Percentiles rank a stretch among this genome's conserved stretches.
These are phyloP conservation scores for Typhlichthys subterraneus DNA, from an alignment of 2,797 vertebrate species.

Conservation along the genomic window DNA sequence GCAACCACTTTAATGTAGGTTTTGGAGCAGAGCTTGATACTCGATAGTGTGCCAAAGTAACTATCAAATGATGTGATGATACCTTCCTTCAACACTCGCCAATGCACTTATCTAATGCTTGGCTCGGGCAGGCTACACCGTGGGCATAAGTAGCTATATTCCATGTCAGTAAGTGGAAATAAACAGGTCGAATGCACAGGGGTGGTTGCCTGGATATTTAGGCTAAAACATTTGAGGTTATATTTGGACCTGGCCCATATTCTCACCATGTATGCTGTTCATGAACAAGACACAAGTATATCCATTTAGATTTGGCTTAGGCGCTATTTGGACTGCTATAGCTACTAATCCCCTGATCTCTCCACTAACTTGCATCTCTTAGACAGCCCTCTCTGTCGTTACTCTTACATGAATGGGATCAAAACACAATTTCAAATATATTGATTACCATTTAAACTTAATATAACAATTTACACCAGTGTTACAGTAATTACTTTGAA, in stretches of 20 bases:
- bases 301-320: slow-evolving; percentile 61
- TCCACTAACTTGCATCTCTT: slow-evolving; percentile 38
- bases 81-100: too few relatives aligned
- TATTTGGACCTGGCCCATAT: slow-evolving; percentile 29
- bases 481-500: too few relatives aligned
- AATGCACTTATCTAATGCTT: too few relatives aligned
- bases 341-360: slow-evolving; percentile 67
- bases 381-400: slow-evolving; percentile 10
- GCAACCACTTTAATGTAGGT: too few relatives aligned
- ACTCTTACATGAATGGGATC: neutral
- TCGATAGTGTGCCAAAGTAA: too few relatives aligned
- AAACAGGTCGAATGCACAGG: too few relatives aligned
- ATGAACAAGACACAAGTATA: slow-evolving; percentile 45
- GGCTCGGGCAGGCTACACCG: too few relatives aligned
- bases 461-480: too few relatives aligned
- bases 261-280: slow-evolving; percentile 31
- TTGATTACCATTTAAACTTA: too few relatives aligned
- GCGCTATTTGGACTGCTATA: slow-evolving; percentile 45
- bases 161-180: neutral
- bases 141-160: neutral
- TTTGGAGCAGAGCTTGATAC: too few relatives aligned
- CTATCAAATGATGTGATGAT: too few relatives aligned
- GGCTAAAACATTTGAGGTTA: neutral
- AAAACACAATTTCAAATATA: neutral
- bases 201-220: neutral